Evolutionary conservation across 1,140 invertebrate species (phyloP), one percentile per base, ranked within the genome.

Genomic region (Micrasema minimum): DNA sequence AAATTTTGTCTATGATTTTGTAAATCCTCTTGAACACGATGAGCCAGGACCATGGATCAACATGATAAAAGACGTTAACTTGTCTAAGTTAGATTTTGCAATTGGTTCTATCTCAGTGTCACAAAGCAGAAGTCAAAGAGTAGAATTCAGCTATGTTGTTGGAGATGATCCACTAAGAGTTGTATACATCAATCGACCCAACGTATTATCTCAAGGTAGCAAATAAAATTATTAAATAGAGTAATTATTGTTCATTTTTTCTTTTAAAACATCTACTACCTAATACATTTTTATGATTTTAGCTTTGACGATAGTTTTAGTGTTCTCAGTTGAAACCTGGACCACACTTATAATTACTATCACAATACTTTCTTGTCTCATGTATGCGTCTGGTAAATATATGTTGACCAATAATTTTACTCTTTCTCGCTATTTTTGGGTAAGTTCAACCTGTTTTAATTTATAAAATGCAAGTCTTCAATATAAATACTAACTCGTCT

Each of bases 111-210:
- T 74, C 12, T 43, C 64, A 1, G 20, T 74, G 6, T 62, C 72
- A 4, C 53, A 67, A 53, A 41, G 35, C 0, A 57, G 72, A 57
- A 22, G 16, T 0, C 67, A 68, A 41, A 67, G 23, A n/a, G 69
- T 74, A 1, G 53, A 50, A 48, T 71, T 46, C 37, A 64, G 64
- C 16, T 16, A 35, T n/a, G 12, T 26, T 11, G 61, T 74, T 0
- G 69, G 64, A 38, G 53, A 71, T 57, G 68, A 71, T 59, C 72
- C 72, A 1, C 48, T 71, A 35, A 67, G 41, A 50, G 57, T 68
- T 11, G 18, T 74, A 7, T 74, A 68, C 22, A 64, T 64, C 5
- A 37, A n/a, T 41, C 26, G 46, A 7, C 43, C 50, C 6, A 55
- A 67, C 55, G 35, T 65, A 14, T 57, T 74, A 12, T 45, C 18